Percentiles rank a stretch among this genome's conserved stretches.
These are phyloP conservation scores for Oplegnathus fasciatus DNA, from an alignment of 2,113 vertebrate species.

Conservation along the genomic window DNA sequence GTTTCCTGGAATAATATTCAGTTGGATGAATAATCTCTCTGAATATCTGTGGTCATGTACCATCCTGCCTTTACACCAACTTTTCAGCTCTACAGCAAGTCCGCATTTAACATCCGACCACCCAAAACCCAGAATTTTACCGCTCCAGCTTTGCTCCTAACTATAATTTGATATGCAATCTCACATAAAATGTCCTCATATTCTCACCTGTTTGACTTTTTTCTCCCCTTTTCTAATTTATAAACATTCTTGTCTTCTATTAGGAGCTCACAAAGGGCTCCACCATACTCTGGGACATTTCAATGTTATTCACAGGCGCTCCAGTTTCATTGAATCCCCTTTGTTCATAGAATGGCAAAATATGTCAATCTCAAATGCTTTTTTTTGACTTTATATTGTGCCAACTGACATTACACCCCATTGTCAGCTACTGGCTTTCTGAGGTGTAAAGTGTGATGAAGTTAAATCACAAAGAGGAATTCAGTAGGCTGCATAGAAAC, in stretches of 20 bases:
- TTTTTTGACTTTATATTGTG: background rate
- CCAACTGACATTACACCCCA: background rate
- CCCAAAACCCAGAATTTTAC: background rate
- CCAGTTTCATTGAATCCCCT: background rate
- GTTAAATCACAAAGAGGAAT: slow-evolving; percentile 13
- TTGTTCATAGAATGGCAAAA: background rate
- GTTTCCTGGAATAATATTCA: background rate
- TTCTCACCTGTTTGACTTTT: background rate
- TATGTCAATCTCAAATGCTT: background rate
- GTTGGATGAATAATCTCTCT: background rate
- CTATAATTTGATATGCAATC: background rate
- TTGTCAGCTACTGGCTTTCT: background rate
- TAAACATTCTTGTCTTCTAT: background rate
- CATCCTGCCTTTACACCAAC: background rate
- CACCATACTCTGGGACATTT: slow-evolving; percentile 10
- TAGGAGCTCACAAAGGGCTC: background rate
- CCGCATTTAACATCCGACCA: background rate
- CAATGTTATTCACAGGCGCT: slow-evolving; percentile 18
- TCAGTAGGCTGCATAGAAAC: background rate
- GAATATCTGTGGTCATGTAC: background rate
- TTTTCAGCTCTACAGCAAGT: slow-evolving; percentile 4
- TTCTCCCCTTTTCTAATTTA: background rate
- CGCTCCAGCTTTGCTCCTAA: background rate
- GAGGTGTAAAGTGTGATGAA: background rate
- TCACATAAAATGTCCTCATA: background rate